Evolutionary conservation across 2,888 invertebrate genomes (phyloP).

Genomic region (Limnephilus rhombicus): DNA sequence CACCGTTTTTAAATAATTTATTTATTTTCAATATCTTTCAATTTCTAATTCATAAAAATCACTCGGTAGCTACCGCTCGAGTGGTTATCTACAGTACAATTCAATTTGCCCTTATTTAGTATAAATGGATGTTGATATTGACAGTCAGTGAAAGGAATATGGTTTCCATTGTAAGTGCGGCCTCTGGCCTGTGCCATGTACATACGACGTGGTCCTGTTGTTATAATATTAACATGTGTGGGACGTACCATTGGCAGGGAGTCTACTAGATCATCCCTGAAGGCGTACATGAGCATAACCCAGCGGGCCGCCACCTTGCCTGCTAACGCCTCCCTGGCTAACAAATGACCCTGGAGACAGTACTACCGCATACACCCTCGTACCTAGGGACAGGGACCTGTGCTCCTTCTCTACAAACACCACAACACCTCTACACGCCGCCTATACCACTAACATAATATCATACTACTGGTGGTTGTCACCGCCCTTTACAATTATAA

Average conservation of each 20-base stretch:
- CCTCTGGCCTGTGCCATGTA: background rate
- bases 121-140: background rate
- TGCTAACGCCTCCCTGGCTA: constrained; percentile 88
- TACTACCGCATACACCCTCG: constrained; percentile 59
- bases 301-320: constrained; percentile 94
- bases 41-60: too few species aligned
- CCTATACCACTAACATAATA: background rate
- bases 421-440: background rate
- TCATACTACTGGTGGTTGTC: too few species aligned
- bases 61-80: too few species aligned
- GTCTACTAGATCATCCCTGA: constrained; percentile 87
- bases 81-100: background rate
- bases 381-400: constrained; percentile 34
- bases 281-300: constrained; percentile 83
- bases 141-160: background rate
- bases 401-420: background rate
- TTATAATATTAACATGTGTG: constrained; percentile 21
- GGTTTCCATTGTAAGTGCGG: background rate
- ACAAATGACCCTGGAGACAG: constrained; percentile 71
- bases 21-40: too few species aligned
- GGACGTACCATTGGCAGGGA: constrained; percentile 77
- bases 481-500: background rate
- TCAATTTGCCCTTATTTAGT: background rate
- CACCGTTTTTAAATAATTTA: too few species aligned
- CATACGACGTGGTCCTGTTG: background rate